Evolutionary conservation across 2,797 vertebrate species (phyloP).

Genomic region (Tenualosa thibaudeaui): DNA sequence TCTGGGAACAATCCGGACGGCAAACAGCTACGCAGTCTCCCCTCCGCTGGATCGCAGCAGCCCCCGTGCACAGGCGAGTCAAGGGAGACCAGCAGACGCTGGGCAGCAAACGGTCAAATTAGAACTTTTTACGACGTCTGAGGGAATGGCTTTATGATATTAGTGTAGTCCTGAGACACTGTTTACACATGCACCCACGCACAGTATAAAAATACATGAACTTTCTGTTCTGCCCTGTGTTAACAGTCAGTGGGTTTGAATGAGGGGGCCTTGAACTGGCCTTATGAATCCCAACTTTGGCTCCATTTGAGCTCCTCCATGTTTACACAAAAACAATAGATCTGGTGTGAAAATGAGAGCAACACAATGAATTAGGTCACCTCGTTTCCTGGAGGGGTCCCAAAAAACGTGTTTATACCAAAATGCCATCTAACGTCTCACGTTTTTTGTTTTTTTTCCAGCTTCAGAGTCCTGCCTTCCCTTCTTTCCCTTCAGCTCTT

Average conservation of each 20-base stretch:
- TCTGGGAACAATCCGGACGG: slow-evolving; percentile 72
- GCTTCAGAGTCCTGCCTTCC: slow-evolving; percentile 38
- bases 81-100: slow-evolving; percentile 16
- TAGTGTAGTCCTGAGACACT: slow-evolving; percentile 10
- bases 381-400: slow-evolving; percentile 62
- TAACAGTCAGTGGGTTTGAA: neutral
- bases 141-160: slow-evolving; percentile 23
- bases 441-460: slow-evolving; percentile 45
- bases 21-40: slow-evolving; percentile 31
- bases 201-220: slow-evolving; percentile 12
- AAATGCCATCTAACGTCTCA: slow-evolving; percentile 34
- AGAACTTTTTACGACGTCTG: slow-evolving; percentile 20
- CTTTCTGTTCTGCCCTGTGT: neutral
- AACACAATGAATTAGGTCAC: slow-evolving; percentile 62
- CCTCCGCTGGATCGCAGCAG: neutral
- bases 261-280: slow-evolving; percentile 26
- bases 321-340: slow-evolving; percentile 52
- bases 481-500: slow-evolving; percentile 26
- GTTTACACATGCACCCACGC: slow-evolving; percentile 17
- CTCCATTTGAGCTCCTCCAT: slow-evolving; percentile 25
- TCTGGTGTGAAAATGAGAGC: slow-evolving; percentile 44
- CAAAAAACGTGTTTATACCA: slow-evolving; percentile 52
- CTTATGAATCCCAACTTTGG: slow-evolving; percentile 41
- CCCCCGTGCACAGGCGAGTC: neutral
- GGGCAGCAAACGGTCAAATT: slow-evolving; percentile 17